Percentiles rank a stretch among this genome's conserved stretches.
These are phyloP conservation scores for Metalampra italica DNA, from an alignment of 2,888 invertebrate genomes.

Conservation along the genomic window DNA sequence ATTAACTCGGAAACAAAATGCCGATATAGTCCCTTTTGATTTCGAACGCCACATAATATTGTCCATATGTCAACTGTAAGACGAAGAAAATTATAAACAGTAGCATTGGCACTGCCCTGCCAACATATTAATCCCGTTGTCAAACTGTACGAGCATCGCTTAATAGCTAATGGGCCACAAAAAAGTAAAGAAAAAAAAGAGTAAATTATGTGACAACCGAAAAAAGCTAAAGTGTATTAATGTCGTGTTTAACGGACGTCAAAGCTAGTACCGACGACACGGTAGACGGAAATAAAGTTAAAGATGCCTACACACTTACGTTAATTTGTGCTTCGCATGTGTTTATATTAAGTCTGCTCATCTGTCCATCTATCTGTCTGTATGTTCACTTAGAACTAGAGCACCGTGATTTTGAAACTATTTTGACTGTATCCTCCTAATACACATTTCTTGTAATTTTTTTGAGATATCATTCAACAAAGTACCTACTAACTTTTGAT, in stretches of 20 bases:
- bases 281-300: conserved; percentile 53
- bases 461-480: too few relatives aligned
- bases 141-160: conserved; percentile 52
- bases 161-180: conserved; percentile 74
- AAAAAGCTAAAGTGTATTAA: conserved; percentile 72
- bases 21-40: too few relatives aligned
- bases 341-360: too few relatives aligned
- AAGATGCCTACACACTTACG: not conserved
- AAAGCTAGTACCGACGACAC: conserved; percentile 58
- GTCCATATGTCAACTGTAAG: not conserved
- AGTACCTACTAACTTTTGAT: too few relatives aligned
- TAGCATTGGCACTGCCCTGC: conserved; percentile 40
- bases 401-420: too few relatives aligned
- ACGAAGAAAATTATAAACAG: conserved; percentile 3
- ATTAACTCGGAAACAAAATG: too few relatives aligned
- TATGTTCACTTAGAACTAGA: too few relatives aligned
- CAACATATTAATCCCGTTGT: conserved; percentile 64
- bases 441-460: too few relatives aligned
- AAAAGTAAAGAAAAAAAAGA: conserved; percentile 45
- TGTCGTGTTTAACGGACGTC: conserved; percentile 74
- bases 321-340: too few relatives aligned
- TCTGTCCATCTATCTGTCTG: too few relatives aligned
- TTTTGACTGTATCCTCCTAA: too few relatives aligned
- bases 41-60: too few relatives aligned
- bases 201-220: conserved; percentile 72